Evolutionary conservation across 2,113 vertebrate species (phyloP), one percentile per base, ranked within the genome.

Genomic region (Ornithorhynchus anatinus): DNA sequence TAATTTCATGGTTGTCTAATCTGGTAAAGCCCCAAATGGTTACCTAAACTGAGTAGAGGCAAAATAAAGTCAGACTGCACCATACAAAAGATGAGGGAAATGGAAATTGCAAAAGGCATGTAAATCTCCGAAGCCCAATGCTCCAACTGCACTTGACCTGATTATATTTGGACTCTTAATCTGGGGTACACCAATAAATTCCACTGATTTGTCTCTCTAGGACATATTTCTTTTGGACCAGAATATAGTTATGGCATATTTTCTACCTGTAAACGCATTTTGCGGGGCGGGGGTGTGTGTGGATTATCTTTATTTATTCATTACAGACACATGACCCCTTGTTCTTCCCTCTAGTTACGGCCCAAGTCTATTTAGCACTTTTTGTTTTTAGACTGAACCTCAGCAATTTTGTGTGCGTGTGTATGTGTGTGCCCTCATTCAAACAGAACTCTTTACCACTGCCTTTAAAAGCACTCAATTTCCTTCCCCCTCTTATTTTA

Each of bases 1-100:
- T 81, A 57, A 81, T 87, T 84, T 81, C 67, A 87, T 56, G 63
- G 69, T 73, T 85, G 67, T 73, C 78, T 80, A 65, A 42, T 64
- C 53, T 65, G 42, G 32, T 54, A 59, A 79, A 50, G 3, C 44
- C 75, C 23, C 52, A 36, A 35, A 20, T 67, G 22, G 36, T 62
- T 72, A 33, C 7, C 59, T 17, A 63, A 25, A 17, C 22, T 63
- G 7, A 70, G 17, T 57, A 50, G 12, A 62, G 29, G 45, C 79
- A 64, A 29, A 47, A 65, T 15, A 72, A 9, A 25, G 6, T 75
- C 14, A 60, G 44, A 43, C 40, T 51, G 7, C 16, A 27, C n/a
- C 25, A 56, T 47, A 31, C 23, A 57, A 57, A 29, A 38, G 29
- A 56, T 19, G 8, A 58, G 9, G n/a, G 40, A 39, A 59, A 45